Base-by-base conservation (phyloP, 2,797 vertebrate genomes). In the Botia kubotai region DNA sequence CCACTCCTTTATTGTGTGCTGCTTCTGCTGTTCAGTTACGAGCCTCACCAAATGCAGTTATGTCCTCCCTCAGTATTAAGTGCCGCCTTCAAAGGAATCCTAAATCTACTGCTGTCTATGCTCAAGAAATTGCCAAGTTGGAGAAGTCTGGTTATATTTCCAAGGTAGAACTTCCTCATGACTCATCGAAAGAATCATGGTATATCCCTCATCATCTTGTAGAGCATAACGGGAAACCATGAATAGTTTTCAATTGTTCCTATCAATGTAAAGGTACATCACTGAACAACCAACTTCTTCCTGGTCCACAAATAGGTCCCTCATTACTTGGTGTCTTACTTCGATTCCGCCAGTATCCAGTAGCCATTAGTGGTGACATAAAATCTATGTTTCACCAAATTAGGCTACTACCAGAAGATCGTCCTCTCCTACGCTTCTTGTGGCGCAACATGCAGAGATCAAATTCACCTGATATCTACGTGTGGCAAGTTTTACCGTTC, bases 301-400 rank as follows among this genome's bases (percentile, higher is more conserved):
- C 23, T 71, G 26, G 48, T 2, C 48, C 48, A 53, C 48, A 33
- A 33, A 19, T 71, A 5, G 69, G 48, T 10, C 8, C 48, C 2
- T 71, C 48, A 2, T n/a, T 71, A 33, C 69, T 53, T 6, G 21
- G 19, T 23, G 43, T 69, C 6, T 26, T 69, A 69, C 43, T 26
- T 1, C 0, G 19, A 2, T 48, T 68, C 2, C 19, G 46, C 0
- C 43, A 69, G 13, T 26, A 16, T 0, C 0, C 23, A 52, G 14
- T 33, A 2, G 68, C 26, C 0, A 70, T 70, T 29, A n/a, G 46
- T 55, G 69, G 69, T 2, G 26, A 53, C 10, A 71, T 55, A 29
- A 52, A 52, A 70, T 26, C 68, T 11, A 29, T 70, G 23, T 70
- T 52, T 16, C 68, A 70, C 8, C 14, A 70, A 70, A 12, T 60